phyloP scores from a whole-genome alignment of 2,888 invertebrate species.

The Gryllus longicercus region DNA sequence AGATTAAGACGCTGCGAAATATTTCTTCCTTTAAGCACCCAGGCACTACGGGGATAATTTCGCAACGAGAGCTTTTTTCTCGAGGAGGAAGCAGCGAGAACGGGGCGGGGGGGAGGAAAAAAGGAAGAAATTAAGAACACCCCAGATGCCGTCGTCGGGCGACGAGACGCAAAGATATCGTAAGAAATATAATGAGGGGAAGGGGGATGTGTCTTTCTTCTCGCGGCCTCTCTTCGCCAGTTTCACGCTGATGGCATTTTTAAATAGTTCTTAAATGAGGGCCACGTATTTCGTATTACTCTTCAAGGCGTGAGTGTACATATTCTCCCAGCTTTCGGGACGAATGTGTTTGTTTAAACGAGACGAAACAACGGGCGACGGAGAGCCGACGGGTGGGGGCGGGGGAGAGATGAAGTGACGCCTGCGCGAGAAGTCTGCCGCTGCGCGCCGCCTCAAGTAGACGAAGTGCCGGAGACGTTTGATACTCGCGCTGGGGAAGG shows the following conservation, averaged over 20 bases:
- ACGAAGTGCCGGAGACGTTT: background rate
- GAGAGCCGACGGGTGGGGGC: background rate
- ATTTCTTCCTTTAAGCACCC: constrained; percentile 17
- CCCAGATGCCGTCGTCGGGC: background rate
- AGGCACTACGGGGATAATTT: constrained; percentile 8
- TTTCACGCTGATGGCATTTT: constrained; percentile 35
- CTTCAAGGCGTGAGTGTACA: constrained; percentile 18
- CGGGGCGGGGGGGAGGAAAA: background rate
- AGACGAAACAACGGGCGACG: background rate
- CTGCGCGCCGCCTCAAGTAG: background rate
- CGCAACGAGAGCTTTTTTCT: background rate
- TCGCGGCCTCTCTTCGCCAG: constrained; percentile 5
- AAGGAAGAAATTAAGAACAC: constrained; percentile 22
- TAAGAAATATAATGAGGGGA: constrained; percentile 25
- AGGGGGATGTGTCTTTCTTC: constrained; percentile 18
- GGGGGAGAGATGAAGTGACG: background rate
- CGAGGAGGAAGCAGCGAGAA: background rate
- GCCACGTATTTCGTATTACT: constrained; percentile 32
- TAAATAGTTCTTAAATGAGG: constrained; percentile 38
- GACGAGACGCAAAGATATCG: constrained; percentile 23
- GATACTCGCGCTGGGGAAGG: background rate
- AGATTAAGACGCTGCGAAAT: constrained; percentile 17
- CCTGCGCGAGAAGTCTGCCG: background rate
- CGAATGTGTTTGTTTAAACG: constrained; percentile 5
- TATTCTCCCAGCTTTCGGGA: background rate